Evolutionary conservation across 53 echinoderm and acorn worm species (phyloP).

Genomic region (Arbacia lixula): DNA sequence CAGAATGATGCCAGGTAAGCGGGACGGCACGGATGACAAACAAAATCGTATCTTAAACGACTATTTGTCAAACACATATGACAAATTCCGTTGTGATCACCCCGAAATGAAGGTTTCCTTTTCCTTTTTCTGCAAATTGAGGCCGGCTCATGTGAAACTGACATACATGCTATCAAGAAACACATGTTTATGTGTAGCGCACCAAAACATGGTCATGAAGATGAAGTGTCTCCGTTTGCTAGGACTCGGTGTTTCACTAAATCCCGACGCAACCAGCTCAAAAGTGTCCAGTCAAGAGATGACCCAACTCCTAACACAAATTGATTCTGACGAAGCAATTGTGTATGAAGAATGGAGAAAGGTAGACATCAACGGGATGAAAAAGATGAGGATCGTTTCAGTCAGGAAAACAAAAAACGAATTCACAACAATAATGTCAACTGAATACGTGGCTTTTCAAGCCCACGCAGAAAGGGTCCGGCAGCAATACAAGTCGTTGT

Average conservation of each 20-base stretch:
- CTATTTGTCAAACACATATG: too few species aligned
- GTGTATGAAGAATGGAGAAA: conserved; percentile 40
- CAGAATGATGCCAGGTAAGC: too few species aligned
- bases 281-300: conserved; percentile 30
- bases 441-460: conserved; percentile 3
- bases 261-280: conserved; percentile 33
- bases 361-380: conserved; percentile 19
- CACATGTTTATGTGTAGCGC: conserved; percentile 46
- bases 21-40: too few species aligned
- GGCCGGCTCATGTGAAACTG: conserved; percentile 41
- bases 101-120: too few species aligned
- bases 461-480: conserved; percentile 21
- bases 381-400: conserved; percentile 22
- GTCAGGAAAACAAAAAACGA: background rate
- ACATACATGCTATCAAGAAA: conserved; percentile 51
- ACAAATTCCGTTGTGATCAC: too few species aligned
- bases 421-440: conserved; percentile 15
- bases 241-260: conserved; percentile 45
- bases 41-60: too few species aligned
- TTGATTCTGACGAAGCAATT: background rate
- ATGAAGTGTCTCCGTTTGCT: conserved; percentile 23
- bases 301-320: conserved; percentile 2
- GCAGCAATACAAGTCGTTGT: too few species aligned
- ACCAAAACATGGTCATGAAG: conserved; percentile 61
- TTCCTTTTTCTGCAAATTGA: too few species aligned